A percentile compares a stretch with the other conserved stretches of the same genome.
Evolutionary conservation across 1,140 invertebrate genomes (phyloP).

Genomic region (Drosophila azteca): DNA sequence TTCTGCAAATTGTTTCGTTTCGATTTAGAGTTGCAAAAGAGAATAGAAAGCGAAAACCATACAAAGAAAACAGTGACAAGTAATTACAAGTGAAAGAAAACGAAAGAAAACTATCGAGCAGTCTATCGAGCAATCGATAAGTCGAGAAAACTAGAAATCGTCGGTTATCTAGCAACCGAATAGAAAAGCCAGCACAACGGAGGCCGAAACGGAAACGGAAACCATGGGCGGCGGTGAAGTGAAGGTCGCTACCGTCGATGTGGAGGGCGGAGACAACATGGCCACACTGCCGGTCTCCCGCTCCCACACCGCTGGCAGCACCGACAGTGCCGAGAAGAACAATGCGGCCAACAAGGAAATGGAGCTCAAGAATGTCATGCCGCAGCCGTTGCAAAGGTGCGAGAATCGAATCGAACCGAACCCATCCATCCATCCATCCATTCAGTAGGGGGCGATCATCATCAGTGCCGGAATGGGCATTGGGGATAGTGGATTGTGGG

Average conservation of each 20-base stretch:
- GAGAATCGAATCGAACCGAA: neutral
- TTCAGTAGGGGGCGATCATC: no score
- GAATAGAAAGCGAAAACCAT: constrained; percentile 17
- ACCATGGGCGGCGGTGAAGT: constrained; percentile 90
- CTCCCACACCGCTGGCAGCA: constrained; percentile 86
- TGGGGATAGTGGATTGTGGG: neutral
- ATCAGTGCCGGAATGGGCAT: neutral
- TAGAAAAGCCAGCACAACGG: constrained; percentile 65
- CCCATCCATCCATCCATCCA: neutral
- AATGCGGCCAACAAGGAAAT: constrained; percentile 93
- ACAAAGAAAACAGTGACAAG: constrained; percentile 12
- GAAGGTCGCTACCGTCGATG: constrained; percentile 93
- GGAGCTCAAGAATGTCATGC: constrained; percentile 92
- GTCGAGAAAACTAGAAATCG: constrained; percentile 22
- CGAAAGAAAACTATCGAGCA: constrained; percentile 2
- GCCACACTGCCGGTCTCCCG: constrained; percentile 92
- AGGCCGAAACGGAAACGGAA: constrained; percentile 75
- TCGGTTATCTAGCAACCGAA: neutral
- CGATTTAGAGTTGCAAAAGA: constrained; percentile 20
- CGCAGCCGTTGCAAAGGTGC: constrained; percentile 91
- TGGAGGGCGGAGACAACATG: constrained; percentile 92
- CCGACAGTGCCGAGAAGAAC: constrained; percentile 90
- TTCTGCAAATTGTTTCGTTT: constrained; percentile 71
- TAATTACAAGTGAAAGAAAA: neutral
- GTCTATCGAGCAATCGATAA: constrained; percentile 22